A percentile compares a stretch with the other conserved stretches of the same genome.
Evolutionary conservation across 1,140 invertebrate genomes (phyloP).

Genomic region (Helicoverpa zea): DNA sequence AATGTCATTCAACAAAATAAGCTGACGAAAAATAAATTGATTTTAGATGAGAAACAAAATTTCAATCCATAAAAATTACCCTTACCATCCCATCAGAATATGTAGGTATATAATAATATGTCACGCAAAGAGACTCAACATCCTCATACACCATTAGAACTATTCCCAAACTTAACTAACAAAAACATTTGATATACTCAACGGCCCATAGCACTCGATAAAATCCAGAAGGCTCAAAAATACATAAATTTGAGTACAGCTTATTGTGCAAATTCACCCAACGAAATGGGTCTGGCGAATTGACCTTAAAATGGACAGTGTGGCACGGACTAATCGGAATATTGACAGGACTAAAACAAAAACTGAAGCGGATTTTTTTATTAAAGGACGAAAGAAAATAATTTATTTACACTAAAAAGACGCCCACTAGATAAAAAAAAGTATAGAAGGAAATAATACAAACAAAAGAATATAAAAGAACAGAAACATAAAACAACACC

Average conservation of each 20-base stretch:
- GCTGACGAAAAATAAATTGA: too few species aligned
- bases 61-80: too few species aligned
- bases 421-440: too few species aligned
- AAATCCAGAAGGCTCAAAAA: constrained; percentile 34
- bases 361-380: background rate
- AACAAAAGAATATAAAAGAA: too few species aligned
- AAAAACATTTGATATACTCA: background rate
- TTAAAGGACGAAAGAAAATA: too few species aligned
- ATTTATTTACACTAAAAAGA: too few species aligned
- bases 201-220: constrained; percentile 21
- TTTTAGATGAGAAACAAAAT: too few species aligned
- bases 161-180: background rate
- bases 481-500: too few species aligned
- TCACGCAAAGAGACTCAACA: background rate
- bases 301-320: constrained; percentile 59
- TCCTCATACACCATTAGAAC: background rate
- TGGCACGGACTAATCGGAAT: constrained; percentile 50
- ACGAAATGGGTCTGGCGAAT: constrained; percentile 53
- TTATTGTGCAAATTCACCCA: constrained; percentile 41
- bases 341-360: constrained; percentile 8
- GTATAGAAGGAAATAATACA: too few species aligned
- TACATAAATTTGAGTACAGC: constrained; percentile 38
- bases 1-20: too few species aligned
- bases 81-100: too few species aligned
- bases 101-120: too few species aligned